These are phyloP conservation scores for Drosophila lacicola DNA, from an alignment of 2,888 invertebrate genomes.

Conservation along the genomic window DNA sequence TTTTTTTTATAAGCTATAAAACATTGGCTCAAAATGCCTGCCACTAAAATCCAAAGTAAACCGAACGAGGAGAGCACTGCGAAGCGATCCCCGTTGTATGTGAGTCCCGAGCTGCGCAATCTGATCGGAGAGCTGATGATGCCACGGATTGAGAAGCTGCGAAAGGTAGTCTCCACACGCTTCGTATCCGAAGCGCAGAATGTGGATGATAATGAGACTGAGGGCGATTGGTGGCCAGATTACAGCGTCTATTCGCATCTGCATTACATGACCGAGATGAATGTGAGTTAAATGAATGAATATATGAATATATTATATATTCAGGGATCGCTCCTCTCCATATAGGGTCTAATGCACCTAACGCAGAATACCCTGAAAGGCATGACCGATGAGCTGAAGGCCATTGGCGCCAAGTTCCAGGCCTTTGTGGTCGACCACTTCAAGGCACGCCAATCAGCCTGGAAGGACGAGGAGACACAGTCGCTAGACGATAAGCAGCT, in stretches of 20 bases:
- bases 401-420: slow-evolving; percentile 19
- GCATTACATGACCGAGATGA: slow-evolving; percentile 52
- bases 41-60: slow-evolving; percentile 14
- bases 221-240: slow-evolving; percentile 52
- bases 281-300: slow-evolving; percentile 24
- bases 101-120: slow-evolving; percentile 14
- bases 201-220: background rate
- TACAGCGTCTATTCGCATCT: slow-evolving; percentile 30
- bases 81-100: background rate
- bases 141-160: slow-evolving; percentile 28
- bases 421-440: background rate
- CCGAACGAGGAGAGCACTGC: background rate
- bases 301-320: no score
- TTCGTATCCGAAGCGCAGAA: slow-evolving; percentile 21
- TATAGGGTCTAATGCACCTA: slow-evolving; percentile 28
- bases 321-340: background rate
- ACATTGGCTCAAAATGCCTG: slow-evolving; percentile 19
- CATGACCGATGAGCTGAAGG: slow-evolving; percentile 17
- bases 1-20: background rate
- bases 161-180: slow-evolving; percentile 19
- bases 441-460: background rate
- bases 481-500: background rate
- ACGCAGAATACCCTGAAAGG: slow-evolving; percentile 16
- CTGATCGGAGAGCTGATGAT: slow-evolving; percentile 39
- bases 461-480: no score